These are phyloP conservation scores for Drosophila ficusphila DNA, from an alignment of 1,140 invertebrate genomes.

Conservation along the genomic window DNA sequence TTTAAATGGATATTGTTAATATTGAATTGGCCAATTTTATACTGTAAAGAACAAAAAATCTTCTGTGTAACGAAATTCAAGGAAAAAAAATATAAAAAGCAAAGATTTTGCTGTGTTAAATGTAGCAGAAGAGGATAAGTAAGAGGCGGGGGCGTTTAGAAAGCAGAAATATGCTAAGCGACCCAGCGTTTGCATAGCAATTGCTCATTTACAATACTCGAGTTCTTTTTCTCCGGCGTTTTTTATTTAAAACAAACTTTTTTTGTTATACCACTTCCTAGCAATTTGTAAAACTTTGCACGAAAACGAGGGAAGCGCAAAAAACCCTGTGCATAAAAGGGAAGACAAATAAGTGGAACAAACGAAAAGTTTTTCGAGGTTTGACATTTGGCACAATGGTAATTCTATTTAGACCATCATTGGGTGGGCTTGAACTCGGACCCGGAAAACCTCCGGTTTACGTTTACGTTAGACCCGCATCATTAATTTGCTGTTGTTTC, in stretches of 20 bases:
- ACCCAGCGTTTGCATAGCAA: constrained; percentile 74
- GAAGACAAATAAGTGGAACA: constrained; percentile 53
- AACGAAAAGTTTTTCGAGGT: constrained; percentile 62
- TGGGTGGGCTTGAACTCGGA: constrained; percentile 18
- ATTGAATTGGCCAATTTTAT: background rate
- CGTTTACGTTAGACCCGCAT: constrained; percentile 57
- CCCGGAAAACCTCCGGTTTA: constrained; percentile 15
- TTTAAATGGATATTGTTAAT: background rate
- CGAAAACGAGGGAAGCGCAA: constrained; percentile 10
- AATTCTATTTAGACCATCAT: constrained; percentile 61
- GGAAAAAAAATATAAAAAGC: background rate
- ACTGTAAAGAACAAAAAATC: background rate
- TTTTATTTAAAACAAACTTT: constrained; percentile 45
- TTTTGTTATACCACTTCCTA: constrained; percentile 23
- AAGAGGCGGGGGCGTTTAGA: constrained; percentile 59
- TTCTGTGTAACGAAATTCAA: constrained; percentile 8
- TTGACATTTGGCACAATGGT: constrained; percentile 75
- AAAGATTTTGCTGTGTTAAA: constrained; percentile 53
- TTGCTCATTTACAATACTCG: constrained; percentile 64
- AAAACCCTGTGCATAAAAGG: constrained; percentile 37
- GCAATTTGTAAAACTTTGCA: constrained; percentile 51
- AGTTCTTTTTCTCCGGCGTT: constrained; percentile 16
- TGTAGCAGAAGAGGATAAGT: constrained; percentile 54
- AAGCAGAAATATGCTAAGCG: constrained; percentile 78
- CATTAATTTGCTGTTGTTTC: constrained; percentile 65